Evolutionary conservation across 2,888 invertebrate species (phyloP).

Genomic region (Melanargia galathea): DNA sequence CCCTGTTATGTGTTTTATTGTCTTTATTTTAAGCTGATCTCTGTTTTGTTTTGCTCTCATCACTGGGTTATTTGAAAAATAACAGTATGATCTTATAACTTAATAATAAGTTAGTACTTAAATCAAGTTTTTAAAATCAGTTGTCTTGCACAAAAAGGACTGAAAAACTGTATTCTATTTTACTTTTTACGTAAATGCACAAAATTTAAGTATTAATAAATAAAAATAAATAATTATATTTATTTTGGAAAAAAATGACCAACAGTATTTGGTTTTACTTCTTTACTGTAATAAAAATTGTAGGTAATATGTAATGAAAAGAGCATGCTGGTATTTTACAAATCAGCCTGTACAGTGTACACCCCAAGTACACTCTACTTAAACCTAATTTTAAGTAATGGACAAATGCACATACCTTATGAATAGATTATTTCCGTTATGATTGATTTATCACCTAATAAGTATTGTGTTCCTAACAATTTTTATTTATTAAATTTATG

Average conservation of each 20-base stretch:
- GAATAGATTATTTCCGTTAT: background rate
- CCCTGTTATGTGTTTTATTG: conserved; percentile 37
- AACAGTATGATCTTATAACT: background rate
- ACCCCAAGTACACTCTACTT: background rate
- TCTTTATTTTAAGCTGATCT: conserved; percentile 24
- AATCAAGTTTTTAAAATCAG: background rate
- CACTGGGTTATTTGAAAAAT: background rate
- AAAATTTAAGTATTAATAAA: background rate
- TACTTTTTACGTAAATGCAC: no score
- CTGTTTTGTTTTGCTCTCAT: conserved; percentile 13
- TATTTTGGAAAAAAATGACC: no score
- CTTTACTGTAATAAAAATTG: no score
- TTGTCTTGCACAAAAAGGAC: no score
- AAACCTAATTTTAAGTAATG: conserved; percentile 15
- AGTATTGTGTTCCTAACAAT: conserved; percentile 10
- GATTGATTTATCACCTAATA: background rate
- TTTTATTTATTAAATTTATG: conserved; percentile 10
- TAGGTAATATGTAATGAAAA: no score
- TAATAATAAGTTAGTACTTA: background rate
- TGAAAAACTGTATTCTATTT: no score
- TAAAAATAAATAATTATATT: background rate
- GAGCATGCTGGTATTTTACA: no score
- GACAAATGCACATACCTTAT: conserved; percentile 1
- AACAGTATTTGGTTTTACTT: no score
- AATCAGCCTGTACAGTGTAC: no score